Evolutionary conservation across 1,140 invertebrate species (phyloP), one percentile per base, ranked within the genome.

Genomic region (Ips typographus): DNA sequence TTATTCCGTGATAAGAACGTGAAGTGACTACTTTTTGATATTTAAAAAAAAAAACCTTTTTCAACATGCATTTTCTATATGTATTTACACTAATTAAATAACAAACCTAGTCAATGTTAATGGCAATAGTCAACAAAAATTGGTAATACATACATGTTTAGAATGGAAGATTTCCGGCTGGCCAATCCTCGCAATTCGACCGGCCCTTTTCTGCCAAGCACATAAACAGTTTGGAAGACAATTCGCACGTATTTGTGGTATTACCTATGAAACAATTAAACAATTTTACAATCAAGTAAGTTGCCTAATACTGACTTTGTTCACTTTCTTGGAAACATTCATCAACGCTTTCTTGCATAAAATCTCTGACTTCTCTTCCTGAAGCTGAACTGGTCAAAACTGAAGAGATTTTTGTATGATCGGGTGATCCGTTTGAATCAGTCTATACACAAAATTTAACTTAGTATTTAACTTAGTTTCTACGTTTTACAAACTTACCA

Each of bases 131-230:
- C 7, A 8, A 49, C 44, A 49, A 8, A 49, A 22, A 49, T 49
- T 8, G 2, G 44, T 60, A 42, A 36, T n/a, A 59, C n/a, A 43
- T 41, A 36, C n/a, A 42, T 37, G 43, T 6, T 22, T 41, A 58
- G 39, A 58, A 66, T 39, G 41, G 65, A 7, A 66, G 7, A 42
- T 59, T 73, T 6, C 72, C 75, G 51, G 72, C 64, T 3, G 77
- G 77, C 78, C 78, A 80, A 73, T 80, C 79, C n/a, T 73, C 73
- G 68, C 79, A 80, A 72, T 80, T 80, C 2, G 61, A 59, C 56
- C 62, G 72, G 53, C 75, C 78, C 69, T 74, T 76, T 22, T 79
- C 75, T n/a, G 76, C 76, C 42, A 80, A 68, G 72, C 79, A 80
- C 38, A 42, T 75, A 1, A 73, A 57, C 38, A 80, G 68, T 49